Base-by-base conservation (phyloP, 2,113 vertebrate genomes). In the Hippocampus zosterae region DNA sequence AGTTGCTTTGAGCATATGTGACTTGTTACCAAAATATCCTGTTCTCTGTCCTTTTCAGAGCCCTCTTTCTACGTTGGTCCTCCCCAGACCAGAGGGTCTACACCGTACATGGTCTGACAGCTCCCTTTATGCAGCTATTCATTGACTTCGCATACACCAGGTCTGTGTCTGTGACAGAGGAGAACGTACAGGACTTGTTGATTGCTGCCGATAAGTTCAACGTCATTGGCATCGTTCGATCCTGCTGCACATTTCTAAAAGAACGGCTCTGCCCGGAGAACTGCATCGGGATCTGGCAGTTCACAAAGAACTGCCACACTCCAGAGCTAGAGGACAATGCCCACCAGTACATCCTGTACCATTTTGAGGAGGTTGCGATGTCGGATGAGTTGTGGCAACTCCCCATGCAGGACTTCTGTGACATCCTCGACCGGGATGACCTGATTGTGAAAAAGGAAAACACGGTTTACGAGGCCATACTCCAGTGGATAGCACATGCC, bases 311-410 rank as follows among this genome's bases (percentile, higher is more conserved):
- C 6, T 69, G 67, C 12, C 73, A 73, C 75, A 91, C 87, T 74
- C 89, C 91, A 0, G 77, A 93, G 4, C 88, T 96, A 67, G 84
- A 55, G 48, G 85, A 88, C 68, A 91, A 88, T 29, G 91, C 94
- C 72, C 92, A 75, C 23, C 48, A 52, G 42, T 94, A 89, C 77
- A 93, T 97, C 70, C 72, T 92, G 50, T 84, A 91, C n/a, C 87
- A 94, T 86, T 96, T 96, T 0, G 89, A 94, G 68, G 59, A 85
- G 18, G 80, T 88, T 7, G 84, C 77, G 18, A 78, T 72, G 59
- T 90, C 90, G 0, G 84, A 87, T 0, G 93, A 95, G 86, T 93
- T 96, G 61, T 79, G 91, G 13, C 88, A 94, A 68, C 92, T 96
- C 42, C 86, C 93, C 0, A 65, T 89, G 37, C 27, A 81, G 0